These are phyloP conservation scores for Smutsia gigantea DNA, from an alignment of 2,797 vertebrate genomes.

Conservation along the genomic window DNA sequence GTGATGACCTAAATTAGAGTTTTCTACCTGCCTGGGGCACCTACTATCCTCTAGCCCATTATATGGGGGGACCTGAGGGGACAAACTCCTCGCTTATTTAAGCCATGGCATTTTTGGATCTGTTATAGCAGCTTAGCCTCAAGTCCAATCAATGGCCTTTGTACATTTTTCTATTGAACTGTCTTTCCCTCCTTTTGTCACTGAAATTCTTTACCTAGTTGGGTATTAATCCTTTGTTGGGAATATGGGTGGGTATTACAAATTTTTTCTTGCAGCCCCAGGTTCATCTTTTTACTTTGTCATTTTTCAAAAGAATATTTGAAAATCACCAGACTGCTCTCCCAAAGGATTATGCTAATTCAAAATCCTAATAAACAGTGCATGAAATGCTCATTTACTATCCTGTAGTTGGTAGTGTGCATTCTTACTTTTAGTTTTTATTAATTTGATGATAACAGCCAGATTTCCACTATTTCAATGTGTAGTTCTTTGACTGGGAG, in stretches of 20 bases:
- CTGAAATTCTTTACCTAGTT: not conserved
- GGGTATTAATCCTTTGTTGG: not conserved
- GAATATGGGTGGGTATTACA: not conserved
- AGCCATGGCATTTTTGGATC: not conserved
- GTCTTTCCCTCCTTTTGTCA: not conserved
- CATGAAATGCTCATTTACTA: not conserved
- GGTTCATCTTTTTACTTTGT: not conserved
- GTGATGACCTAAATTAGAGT: not conserved
- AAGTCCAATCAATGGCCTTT: not conserved
- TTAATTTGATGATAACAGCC: not conserved
- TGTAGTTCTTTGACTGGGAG: not conserved
- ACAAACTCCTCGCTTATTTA: not conserved
- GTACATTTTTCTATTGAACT: not conserved
- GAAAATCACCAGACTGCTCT: not conserved
- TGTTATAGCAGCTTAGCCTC: not conserved
- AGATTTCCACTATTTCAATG: not conserved
- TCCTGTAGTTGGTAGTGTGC: not conserved
- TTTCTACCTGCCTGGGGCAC: not conserved
- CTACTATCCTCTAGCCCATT: not conserved
- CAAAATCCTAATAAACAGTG: not conserved
- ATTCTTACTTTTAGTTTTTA: not conserved
- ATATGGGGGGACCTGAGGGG: not conserved
- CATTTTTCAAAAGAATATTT: not conserved
- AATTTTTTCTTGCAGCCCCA: not conserved
- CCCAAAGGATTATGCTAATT: not conserved